Evolutionary conservation across 1,140 invertebrate species (phyloP), one percentile per base, ranked within the genome.

Genomic region (Cotesia typhae): DNA sequence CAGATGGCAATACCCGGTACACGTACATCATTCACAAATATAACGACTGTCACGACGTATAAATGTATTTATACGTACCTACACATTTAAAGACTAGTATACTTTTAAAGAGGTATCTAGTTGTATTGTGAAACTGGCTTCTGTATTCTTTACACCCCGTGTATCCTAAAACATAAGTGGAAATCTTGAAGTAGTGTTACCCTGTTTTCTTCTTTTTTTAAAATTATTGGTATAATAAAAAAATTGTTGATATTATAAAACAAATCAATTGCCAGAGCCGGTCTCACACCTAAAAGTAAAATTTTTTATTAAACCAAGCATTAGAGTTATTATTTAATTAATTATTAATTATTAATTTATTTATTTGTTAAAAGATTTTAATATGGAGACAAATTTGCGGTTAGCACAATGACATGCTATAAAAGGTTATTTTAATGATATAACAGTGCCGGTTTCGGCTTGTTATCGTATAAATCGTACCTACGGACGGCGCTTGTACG

Each of bases 1-100:
- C 82, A 85, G 84, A 84, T 84, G 84, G 84, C 83, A 80, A 75
- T 73, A 76, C 77, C 80, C 82, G 82, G 80, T 77, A 77, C 71
- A 77, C 75, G 76, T 75, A 74, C 67, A 72, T 65, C 68, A 70
- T 72, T 36, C 65, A 66, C 53, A 55, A 17, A 72, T 68, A 67
- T 60, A 67, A 73, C 73, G 65, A 73, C 14, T 63, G 28, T 12
- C 10, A 37, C 5, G 55, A 60, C 75, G 70, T 57, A 10, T 61
- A 74, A 67, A 60, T 70, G 64, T 68, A 47, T n/a, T n/a, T n/a
- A n/a, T n/a, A n/a, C n/a, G n/a, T n/a, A n/a, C n/a, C n/a, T n/a
- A n/a, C n/a, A 37, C 69, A 38, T 65, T 36, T 66, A 4, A 61
- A 5, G 28, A 28, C 28, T 28, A 28, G 28, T 28, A 28, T 28